Evolutionary conservation across 35 echinoderm and acorn worm species (phyloP), one percentile per base, ranked within the genome.

Genomic region (Ophioderma brevispina): DNA sequence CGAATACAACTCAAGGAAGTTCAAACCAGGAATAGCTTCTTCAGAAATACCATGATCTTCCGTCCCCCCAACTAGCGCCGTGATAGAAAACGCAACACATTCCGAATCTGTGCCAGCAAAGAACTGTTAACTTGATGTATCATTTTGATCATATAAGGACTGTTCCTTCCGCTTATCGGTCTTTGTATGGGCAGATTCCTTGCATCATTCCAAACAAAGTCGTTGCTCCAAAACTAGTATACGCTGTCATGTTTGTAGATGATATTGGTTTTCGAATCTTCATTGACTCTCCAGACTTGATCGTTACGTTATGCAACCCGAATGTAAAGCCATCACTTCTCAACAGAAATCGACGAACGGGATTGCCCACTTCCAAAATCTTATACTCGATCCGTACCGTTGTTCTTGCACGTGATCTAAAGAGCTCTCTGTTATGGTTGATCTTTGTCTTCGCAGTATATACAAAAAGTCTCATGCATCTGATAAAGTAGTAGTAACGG

Each of bases 351-450:
- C 82, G 82, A 15, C 82, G 82, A 34, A 46, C 70, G 52, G n/a
- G n/a, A n/a, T n/a, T 35, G 52, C 6, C 82, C 82, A 37, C 0
- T 18, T 85, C 46, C 46, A 50, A 33, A 85, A 31, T 75, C 52
- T 15, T 64, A 64, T 64, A 64, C 82, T 21, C 82, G 52, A 36
- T 85, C 82, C 1, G 82, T 85, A 31, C 82, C 82, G 21, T 33
- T 8, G 0, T 1, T 85, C 82, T 1, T 33, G 36, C 31, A 85
- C 35, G n/a, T 15, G 31, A 28, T 64, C 82, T 32, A 14, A 52
- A 32, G 17, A 85, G 17, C 0, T 21, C 32, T 1, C 52, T 46
- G 37, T 21, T 64, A n/a, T 59, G n/a, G 33, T 21, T 36, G 2
- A 11, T 35, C 11, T 36, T 36, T 37, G 55, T 70, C 82, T 85